A percentile compares a stretch with the other conserved stretches of the same genome.
Conservation (phyloP, 1,140 invertebrate species). For the Hylaeus anthracinus region DNA sequence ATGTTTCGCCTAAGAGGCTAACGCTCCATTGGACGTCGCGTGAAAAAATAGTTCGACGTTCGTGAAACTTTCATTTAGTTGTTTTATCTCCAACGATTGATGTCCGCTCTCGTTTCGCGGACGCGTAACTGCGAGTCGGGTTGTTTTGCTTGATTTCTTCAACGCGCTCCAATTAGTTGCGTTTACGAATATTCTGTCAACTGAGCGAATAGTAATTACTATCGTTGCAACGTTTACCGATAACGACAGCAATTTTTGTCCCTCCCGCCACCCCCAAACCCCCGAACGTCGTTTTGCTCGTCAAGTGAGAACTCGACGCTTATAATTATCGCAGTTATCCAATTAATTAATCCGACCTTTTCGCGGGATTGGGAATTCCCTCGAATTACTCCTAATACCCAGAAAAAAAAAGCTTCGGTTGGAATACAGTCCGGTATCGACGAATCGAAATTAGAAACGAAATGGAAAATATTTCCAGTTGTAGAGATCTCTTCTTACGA, state of each 20-base stretch:
- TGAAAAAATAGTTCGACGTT: background rate
- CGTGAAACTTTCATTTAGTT: background rate
- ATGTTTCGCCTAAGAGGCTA: too few relatives aligned
- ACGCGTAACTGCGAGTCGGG: background rate
- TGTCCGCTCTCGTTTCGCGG: background rate
- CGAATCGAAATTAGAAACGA: too few relatives aligned
- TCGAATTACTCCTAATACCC: background rate
- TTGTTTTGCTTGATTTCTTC: background rate
- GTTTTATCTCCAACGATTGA: background rate
- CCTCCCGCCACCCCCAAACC: too few relatives aligned
- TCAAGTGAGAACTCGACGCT: background rate
- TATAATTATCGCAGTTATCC: constrained; percentile 13
- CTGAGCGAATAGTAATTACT: background rate
- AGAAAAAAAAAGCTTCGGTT: constrained; percentile 1
- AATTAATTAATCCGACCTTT: constrained; percentile 4
- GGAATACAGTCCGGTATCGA: too few relatives aligned
- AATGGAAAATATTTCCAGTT: too few relatives aligned
- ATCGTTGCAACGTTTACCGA: background rate
- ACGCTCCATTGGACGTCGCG: too few relatives aligned
- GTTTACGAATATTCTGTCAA: background rate
- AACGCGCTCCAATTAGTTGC: background rate
- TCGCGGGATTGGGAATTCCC: background rate
- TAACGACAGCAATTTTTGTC: background rate
- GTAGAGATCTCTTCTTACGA: too few relatives aligned
- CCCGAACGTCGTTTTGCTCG: background rate